Evolutionary conservation across 1,140 invertebrate genomes (phyloP), one percentile per base, ranked within the genome.

Genomic region (Episyrphus balteatus): DNA sequence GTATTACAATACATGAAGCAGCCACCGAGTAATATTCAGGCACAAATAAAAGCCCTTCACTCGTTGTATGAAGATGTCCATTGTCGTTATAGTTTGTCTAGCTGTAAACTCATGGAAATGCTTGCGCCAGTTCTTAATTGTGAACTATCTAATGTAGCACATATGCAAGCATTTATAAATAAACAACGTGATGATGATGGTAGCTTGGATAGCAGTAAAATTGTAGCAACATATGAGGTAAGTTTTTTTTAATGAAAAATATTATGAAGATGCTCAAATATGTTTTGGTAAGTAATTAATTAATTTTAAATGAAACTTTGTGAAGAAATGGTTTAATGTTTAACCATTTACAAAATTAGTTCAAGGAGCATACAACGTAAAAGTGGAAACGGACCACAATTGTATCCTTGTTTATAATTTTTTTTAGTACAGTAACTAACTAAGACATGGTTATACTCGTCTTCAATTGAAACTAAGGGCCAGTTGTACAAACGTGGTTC

Each of bases 41-140:
- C 53, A 2, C 65, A 68, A 40, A 49, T 68, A 1, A 68, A 67
- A 39, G 59, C 65, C 1, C 39, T 68, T 3, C 61, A 65, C 49
- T 75, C 70, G 46, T 59, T 69, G 50, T 73, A 85, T 46, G 86
- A 90, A 60, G 86, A 89, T 66, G 81, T 88, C 15, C 82, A 84
- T 50, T 90, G 86, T 67, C 78, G 85, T 48, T 86, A 87, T 67
- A 90, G 85, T 58, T 72, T 93, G 51, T 84, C 88, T 3, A 86
- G 84, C 49, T 83, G 82, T 36, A 85, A 86, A 70, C 68, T 92
- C 14, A 84, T 83, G 62, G 78, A 83, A 50, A 70, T 86, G 10
- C 68, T 90, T 12, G 77, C 82, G 51, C 86, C 84, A 10, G 78
- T 88, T 51, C 64, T 88, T 33, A 80, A 80, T 48, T 74, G 83